Evolutionary conservation across 1,140 invertebrate genomes (phyloP), one percentile per base, ranked within the genome.

Genomic region (Ptiloglossa arizonensis): DNA sequence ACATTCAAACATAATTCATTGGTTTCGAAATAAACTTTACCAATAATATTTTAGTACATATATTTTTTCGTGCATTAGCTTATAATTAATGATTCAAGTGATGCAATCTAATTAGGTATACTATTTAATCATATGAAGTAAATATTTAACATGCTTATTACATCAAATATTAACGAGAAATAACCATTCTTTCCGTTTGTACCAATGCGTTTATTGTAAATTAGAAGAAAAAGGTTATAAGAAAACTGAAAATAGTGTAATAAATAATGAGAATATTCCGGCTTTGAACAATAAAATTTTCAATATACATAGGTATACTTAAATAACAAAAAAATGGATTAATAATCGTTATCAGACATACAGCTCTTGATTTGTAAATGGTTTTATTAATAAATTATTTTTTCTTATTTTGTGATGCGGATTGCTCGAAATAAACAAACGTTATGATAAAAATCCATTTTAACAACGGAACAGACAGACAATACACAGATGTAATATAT

Each of bases 341-440:
- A 22, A 78, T 52, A 48, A 44, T 44, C 64, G 38, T 29, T 8
- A 83, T 70, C 29, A n/a, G 46, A 83, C 50, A 48, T 52, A 82
- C 35, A 22, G 83, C 87, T 69, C 73, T 90, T 91, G 87, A 89
- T 91, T 92, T 92, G 87, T 89, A 91, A 92, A 92, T 92, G 88
- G 86, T 92, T 92, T 92, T 92, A 92, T 91, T 91, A 91, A 92
- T 92, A 92, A 92, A 92, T 92, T 92, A 92, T 92, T 85, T 89
- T 86, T 90, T 89, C 85, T 91, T 91, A 88, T 90, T 90, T 88
- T 90, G 88, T 88, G 87, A 90, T 90, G 88, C 91, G 86, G 86
- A 91, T 90, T 89, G 87, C 86, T 91, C 81, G 82, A 91, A 91
- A 91, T 89, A 92, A 92, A 91, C 87, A 90, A 92, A 91, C 87